Evolutionary conservation across 2,113 vertebrate species (phyloP).

Genomic region (Pristiophorus japonicus): DNA sequence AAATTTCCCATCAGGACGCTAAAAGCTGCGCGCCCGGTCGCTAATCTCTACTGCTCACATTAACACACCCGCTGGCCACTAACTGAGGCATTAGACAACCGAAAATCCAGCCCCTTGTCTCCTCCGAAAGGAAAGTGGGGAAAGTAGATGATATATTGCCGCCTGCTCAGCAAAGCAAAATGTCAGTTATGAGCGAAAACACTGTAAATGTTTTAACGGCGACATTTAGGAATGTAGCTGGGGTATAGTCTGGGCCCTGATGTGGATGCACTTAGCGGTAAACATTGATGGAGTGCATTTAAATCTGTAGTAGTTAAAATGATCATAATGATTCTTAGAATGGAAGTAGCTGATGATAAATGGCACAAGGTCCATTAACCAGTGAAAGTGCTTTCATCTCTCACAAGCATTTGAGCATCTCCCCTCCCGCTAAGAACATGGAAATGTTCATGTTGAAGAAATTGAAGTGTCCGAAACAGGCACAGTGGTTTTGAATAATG

Average conservation of each 20-base stretch:
- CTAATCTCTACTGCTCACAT: no score
- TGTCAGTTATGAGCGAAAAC: not conserved
- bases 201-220: not conserved
- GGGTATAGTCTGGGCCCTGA: not conserved
- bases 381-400: conserved; percentile 29
- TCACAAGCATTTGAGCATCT: not conserved
- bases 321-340: conserved; percentile 13
- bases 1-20: no score
- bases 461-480: conserved; percentile 10
- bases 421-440: not conserved
- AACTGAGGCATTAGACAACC: no score
- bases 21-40: no score
- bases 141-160: not conserved
- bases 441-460: conserved; percentile 24
- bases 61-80: no score
- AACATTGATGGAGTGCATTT: conserved; percentile 2
- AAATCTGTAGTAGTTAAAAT: not conserved
- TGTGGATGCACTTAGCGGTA: not conserved
- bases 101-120: no score
- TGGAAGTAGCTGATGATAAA: not conserved
- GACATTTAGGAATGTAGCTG: not conserved
- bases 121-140: not conserved
- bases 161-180: not conserved
- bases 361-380: conserved; percentile 11
- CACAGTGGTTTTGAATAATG: conserved; percentile 23